Percentiles rank a stretch among this genome's conserved stretches.
These are phyloP conservation scores for Eupithecia tripunctaria DNA, from an alignment of 2,888 invertebrate genomes.

Conservation along the genomic window DNA sequence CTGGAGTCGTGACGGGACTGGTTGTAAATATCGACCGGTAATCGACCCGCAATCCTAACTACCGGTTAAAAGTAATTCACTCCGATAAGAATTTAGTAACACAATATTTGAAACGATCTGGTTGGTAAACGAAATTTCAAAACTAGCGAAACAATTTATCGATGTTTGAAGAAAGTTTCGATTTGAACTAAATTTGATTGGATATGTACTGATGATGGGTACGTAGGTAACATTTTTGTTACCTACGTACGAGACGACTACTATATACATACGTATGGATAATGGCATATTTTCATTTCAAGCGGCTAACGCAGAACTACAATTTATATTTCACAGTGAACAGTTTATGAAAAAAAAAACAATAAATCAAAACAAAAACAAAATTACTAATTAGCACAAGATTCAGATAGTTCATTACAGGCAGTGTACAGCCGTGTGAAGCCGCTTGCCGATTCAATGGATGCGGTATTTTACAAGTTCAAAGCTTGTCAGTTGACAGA, in stretches of 20 bases:
- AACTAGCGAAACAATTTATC: neutral
- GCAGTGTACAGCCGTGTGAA: slow-evolving; percentile 28
- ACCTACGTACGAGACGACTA: no score
- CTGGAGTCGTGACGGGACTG: slow-evolving; percentile 60
- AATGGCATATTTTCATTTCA: neutral
- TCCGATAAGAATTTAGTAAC: slow-evolving; percentile 31
- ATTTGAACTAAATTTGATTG: no score
- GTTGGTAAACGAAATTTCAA: neutral
- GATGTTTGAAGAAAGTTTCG: no score
- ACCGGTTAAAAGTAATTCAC: slow-evolving; percentile 35
- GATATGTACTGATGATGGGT: no score
- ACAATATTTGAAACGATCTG: slow-evolving; percentile 16
- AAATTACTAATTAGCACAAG: slow-evolving; percentile 5
- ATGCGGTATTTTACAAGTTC: slow-evolving; percentile 37
- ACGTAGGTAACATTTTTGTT: no score
- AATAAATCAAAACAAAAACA: slow-evolving; percentile 3
- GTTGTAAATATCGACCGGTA: slow-evolving; percentile 66
- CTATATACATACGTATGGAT: no score
- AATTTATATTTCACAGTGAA: neutral
- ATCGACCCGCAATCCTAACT: slow-evolving; percentile 55
- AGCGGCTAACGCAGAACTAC: neutral
- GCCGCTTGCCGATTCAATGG: slow-evolving; percentile 31
- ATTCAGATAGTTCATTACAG: slow-evolving; percentile 9
- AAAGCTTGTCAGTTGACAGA: slow-evolving; percentile 46
- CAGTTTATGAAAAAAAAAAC: neutral